phyloP scores from a whole-genome alignment of 2,113 vertebrate genomes.

The Lontra canadensis region DNA sequence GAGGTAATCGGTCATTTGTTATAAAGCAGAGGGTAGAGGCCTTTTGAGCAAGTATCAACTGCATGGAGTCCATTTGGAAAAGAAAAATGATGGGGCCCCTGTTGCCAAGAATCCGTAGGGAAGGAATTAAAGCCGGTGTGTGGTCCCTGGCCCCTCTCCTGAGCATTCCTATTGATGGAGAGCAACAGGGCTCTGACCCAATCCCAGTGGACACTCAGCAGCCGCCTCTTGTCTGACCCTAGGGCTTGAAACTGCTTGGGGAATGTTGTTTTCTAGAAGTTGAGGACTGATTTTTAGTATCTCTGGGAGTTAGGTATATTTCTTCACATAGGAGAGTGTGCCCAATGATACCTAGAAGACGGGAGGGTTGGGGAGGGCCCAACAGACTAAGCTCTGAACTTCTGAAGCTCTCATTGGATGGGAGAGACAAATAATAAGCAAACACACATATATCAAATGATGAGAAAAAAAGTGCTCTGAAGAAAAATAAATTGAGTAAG shows the following conservation, averaged over 20 bases:
- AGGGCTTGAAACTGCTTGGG: neutral
- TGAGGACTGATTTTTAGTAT: neutral
- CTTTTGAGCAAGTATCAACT: constrained; percentile 72
- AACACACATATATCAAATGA: no score
- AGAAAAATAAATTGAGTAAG: neutral
- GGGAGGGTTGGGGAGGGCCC: neutral
- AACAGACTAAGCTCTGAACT: neutral
- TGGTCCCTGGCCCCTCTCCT: neutral
- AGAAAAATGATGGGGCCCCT: neutral
- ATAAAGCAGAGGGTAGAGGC: constrained; percentile 47
- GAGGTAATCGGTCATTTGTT: constrained; percentile 82
- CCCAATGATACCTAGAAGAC: neutral
- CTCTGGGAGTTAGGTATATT: neutral
- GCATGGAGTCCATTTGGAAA: constrained; percentile 71
- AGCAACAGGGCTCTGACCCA: neutral
- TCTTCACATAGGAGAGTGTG: neutral
- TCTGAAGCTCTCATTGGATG: neutral
- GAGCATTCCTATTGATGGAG: neutral
- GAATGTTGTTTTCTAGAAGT: neutral
- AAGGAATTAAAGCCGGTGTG: constrained; percentile 32
- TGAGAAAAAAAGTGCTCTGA: neutral
- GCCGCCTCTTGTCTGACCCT: neutral
- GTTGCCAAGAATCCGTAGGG: constrained; percentile 68
- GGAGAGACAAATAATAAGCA: neutral
- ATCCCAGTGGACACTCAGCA: neutral